phyloP scores from a whole-genome alignment of 2,797 vertebrate species.

The Periparus ater region DNA sequence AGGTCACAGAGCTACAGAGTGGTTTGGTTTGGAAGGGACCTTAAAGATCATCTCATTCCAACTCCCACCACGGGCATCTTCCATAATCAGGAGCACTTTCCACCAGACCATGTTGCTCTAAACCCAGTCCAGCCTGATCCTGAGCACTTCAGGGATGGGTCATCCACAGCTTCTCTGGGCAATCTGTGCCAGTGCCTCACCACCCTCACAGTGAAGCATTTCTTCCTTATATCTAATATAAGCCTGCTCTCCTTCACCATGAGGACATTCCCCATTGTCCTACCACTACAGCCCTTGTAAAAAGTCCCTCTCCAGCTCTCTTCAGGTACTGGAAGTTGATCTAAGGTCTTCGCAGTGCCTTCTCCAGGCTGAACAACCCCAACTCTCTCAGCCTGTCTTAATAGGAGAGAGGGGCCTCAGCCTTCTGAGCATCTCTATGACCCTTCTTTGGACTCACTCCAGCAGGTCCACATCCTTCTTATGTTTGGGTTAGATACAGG shows the following conservation, averaged over 20 bases:
- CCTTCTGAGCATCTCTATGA: not conserved
- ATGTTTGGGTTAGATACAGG: not conserved
- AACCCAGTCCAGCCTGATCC: fast-evolving
- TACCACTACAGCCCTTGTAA: not conserved
- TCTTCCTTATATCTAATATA: not conserved
- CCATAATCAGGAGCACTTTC: not conserved
- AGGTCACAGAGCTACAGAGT: not conserved
- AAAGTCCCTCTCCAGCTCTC: not conserved
- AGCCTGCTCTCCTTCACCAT: not conserved
- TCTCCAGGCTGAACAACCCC: not conserved
- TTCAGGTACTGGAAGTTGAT: not conserved
- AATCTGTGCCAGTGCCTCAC: not conserved
- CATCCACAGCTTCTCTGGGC: not conserved
- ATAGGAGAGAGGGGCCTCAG: not conserved
- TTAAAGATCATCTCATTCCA: not conserved
- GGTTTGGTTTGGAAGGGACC: not conserved
- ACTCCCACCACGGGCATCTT: too few species aligned
- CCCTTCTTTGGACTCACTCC: not conserved
- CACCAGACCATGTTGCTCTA: not conserved
- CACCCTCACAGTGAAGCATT: not conserved
- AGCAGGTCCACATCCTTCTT: not conserved
- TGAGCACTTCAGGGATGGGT: not conserved
- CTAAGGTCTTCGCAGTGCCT: not conserved
- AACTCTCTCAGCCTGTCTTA: not conserved
- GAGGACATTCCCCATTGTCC: not conserved